Evolutionary conservation across 2,888 invertebrate species (phyloP).

Genomic region (Eupithecia centaureata): DNA sequence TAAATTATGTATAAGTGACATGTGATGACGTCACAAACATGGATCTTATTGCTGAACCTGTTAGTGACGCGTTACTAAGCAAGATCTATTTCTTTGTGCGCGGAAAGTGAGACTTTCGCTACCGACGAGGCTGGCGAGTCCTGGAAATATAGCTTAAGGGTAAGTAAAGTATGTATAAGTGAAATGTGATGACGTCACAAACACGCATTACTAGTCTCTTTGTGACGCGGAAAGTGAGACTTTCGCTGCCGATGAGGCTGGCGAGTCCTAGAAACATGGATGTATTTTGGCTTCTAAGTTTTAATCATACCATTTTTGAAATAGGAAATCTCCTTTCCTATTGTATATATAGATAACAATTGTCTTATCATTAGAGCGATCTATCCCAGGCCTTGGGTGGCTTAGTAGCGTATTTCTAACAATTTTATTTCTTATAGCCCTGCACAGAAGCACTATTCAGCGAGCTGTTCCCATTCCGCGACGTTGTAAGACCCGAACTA

Average conservation of each 20-base stretch:
- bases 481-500: conserved; percentile 89
- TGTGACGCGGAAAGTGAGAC: conserved; percentile 97
- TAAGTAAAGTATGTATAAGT: conserved; percentile 62
- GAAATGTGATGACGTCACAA: too few relatives aligned
- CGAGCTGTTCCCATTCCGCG: conserved; percentile 91
- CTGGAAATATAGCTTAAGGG: conserved; percentile 96
- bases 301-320: too few relatives aligned
- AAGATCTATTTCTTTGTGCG: conserved; percentile 94
- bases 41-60: conserved; percentile 61
- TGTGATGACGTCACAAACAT: too few relatives aligned
- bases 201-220: conserved; percentile 90
- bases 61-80: conserved; percentile 94
- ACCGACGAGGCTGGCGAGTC: conserved; percentile 95
- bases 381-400: too few relatives aligned
- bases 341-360: too few relatives aligned
- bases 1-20: background rate
- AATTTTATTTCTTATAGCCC: conserved; percentile 85
- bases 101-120: conserved; percentile 95
- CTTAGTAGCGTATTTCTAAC: background rate
- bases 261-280: conserved; percentile 98
- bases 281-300: too few relatives aligned
- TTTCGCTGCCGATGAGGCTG: conserved; percentile 94
- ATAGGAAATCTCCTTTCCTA: too few relatives aligned
- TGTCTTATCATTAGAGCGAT: too few relatives aligned
- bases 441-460: conserved; percentile 94